These are phyloP conservation scores for Chionis minor DNA, from an alignment of 2,113 vertebrate genomes.

Conservation along the genomic window DNA sequence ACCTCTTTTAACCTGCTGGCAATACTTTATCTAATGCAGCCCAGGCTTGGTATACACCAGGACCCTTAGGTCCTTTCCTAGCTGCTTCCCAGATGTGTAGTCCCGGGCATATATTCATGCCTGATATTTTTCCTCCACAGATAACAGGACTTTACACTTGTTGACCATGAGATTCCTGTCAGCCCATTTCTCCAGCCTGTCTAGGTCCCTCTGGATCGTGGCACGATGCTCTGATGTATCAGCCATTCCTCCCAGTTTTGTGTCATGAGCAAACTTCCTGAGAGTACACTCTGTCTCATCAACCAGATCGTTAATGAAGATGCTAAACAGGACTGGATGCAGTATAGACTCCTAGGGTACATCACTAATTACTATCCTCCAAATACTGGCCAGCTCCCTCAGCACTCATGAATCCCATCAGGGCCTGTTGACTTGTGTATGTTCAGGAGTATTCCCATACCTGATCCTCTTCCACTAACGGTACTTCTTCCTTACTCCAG, in stretches of 20 bases:
- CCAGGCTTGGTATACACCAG: background rate
- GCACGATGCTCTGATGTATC: background rate
- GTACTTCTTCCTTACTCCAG: background rate
- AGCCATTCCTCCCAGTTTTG: background rate
- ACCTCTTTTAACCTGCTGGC: background rate
- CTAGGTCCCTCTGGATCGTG: background rate
- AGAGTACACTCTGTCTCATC: background rate
- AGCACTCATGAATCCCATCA: background rate
- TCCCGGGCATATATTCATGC: fast-evolving
- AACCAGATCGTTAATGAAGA: background rate
- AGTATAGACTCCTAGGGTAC: background rate
- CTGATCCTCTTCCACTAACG: background rate
- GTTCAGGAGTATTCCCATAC: background rate
- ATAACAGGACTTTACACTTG: background rate
- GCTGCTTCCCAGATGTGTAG: background rate
- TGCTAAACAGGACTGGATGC: background rate
- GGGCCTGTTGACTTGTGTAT: background rate
- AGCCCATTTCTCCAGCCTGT: background rate
- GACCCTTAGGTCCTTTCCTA: background rate
- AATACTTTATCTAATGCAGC: background rate
- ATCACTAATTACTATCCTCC: background rate
- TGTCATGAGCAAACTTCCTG: background rate
- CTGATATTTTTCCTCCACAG: background rate
- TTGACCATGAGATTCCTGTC: background rate
- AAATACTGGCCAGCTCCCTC: background rate